These are phyloP conservation scores for Eugnorisma glareosa DNA, from an alignment of 2,888 invertebrate species.

Conservation along the genomic window DNA sequence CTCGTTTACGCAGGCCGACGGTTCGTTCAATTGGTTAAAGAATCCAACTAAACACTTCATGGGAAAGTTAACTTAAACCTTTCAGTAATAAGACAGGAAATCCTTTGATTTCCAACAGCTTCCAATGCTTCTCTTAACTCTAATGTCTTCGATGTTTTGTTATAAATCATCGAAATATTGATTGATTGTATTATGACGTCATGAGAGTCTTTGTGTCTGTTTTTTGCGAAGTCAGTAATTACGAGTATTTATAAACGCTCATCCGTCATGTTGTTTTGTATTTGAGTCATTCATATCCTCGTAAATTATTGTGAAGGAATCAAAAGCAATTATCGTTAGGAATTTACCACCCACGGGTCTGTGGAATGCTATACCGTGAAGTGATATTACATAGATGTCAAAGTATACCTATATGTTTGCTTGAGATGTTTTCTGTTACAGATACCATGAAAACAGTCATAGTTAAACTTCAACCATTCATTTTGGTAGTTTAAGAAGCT, in stretches of 20 bases:
- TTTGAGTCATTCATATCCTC: conserved; percentile 34
- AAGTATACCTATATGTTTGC: neutral
- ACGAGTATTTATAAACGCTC: conserved; percentile 50
- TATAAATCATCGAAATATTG: conserved; percentile 53
- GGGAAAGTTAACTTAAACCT: conserved; percentile 44
- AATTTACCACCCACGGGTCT: neutral
- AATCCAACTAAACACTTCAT: conserved; percentile 23
- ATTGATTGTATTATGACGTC: conserved; percentile 58
- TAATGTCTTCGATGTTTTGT: conserved; percentile 39
- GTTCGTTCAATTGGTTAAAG: conserved; percentile 58
- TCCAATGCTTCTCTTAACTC: conserved; percentile 40
- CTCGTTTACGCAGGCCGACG: conserved; percentile 69
- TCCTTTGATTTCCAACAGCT: conserved; percentile 15
- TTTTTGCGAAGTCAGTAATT: conserved; percentile 59
- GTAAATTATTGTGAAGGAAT: conserved; percentile 30
- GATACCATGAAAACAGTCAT: neutral
- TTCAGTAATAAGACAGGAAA: conserved; percentile 28
- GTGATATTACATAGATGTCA: neutral
- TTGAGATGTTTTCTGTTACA: neutral
- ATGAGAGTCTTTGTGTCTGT: conserved; percentile 47
- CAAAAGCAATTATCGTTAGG: conserved; percentile 19
- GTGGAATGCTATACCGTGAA: neutral
- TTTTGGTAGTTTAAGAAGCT: neutral
- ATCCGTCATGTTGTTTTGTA: conserved; percentile 49
- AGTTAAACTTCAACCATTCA: neutral